Evolutionary conservation across 2,888 invertebrate genomes (phyloP), one percentile per base, ranked within the genome.

Genomic region (Meteorus cinctellus): DNA sequence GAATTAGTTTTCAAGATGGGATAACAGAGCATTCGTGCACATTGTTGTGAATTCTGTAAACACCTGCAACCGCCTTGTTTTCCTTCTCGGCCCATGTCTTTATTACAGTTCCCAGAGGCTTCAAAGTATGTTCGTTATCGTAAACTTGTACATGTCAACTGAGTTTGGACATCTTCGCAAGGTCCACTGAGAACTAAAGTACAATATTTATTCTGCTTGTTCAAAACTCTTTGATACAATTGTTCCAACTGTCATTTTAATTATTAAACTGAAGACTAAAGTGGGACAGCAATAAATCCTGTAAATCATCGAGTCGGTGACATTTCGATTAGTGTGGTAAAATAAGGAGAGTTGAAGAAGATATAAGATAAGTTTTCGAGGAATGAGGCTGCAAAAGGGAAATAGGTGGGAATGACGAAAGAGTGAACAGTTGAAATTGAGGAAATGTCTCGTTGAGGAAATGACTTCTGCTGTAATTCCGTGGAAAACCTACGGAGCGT

Each of bases 381-480:
- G 55, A 72, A 76, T 34, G 68, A 62, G 63, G 74, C 59, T 55
- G 67, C 29, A 62, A 73, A 68, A 55, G 69, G 67, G 36, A 72
- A 36, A 60, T 62, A 48, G 62, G 72, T 59, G 60, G 63, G 60
- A 72, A 70, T 45, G 67, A 41, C 69, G 60, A 41, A 74, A 31
- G 79, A 80, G 78, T 76, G 78, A 77, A 79, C 76, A 66, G 75
- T 74, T 79, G 77, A 78, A 81, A 81, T 82, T 82, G 81, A 80
- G 78, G 81, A 82, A 82, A 81, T 79, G 81, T 77, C 73, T 80
- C 68, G 74, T 75, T 51, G 78, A 78, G 78, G 81, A 81, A 82
- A 82, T 81, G 75, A 81, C 80, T 77, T 82, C 72, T 75, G 73
- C 73, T 67, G 79, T 80, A 82, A 82, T 82, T 80, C 79, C 72